Base-by-base conservation (phyloP, 2,113 vertebrate genomes). In the Neodon shergylaensis region DNA sequence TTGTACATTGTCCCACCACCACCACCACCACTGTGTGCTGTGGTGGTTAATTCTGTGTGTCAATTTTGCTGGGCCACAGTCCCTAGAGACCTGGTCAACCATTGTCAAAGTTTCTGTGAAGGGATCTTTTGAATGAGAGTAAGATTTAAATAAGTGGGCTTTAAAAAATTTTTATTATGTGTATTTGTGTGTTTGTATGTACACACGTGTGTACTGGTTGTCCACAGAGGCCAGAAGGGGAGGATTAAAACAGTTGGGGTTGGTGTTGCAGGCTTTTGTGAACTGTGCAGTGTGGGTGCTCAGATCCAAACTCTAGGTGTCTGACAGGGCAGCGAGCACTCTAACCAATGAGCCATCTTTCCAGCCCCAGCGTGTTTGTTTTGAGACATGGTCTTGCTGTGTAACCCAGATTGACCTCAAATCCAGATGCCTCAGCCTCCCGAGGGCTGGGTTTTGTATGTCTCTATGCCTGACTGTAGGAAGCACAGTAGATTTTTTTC, bases 121-220 rank as follows among this genome's bases (percentile, higher is more conserved):
- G 9, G 61, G 44, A 4, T 28, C 54, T 88, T 68, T 86, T 44
- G 54, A 11, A 39, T 52, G 47, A 63, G 33, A 44, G 31, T 42
- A 47, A 49, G n/a, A 26, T 70, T 88, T 39, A 21, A 39, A 6
- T 88, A 72, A 3, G 7, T 19, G 58, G 78, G 6, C 39, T 79
- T 72, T 2, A 21, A 42, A n/a, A 7, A 7, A 7, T 73, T 61
- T 3, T 0, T n/a, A 7, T 8, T 2, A 17, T 17, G 66, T 26
- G 88, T 26, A n/a, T 6, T 16, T 84, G 61, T 65, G 39, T 84
- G 39, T 66, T 44, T 66, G 63, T 5, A 44, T 84, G 61, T 65
- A 7, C 3, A 1, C 52, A 17, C 2, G 54, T 83, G 7, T 83
- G n/a, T 83, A 28, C 24, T 42, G n/a, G 58, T 42, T 63, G 22